Conservation (phyloP, 1,140 invertebrate species). For the Caenorhabditis elegans region WBcel235 BX284606.5:2766001-2766500, state of each 20-base stretch:
- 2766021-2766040: too few species aligned
- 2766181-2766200: neutral
- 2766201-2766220: conserved; percentile 1
- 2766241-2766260: neutral
- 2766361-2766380: neutral
- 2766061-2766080: too few species aligned
- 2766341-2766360: neutral
- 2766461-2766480: neutral
- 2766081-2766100: too few species aligned
- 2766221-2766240: neutral
- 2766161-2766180: neutral
- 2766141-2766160: conserved; percentile 16
- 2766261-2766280: neutral
- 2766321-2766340: neutral
- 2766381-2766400: conserved; percentile 17
- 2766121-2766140: too few species aligned
- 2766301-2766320: neutral
- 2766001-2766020: too few species aligned
- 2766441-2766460: neutral
- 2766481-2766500: neutral
- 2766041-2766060: too few species aligned
- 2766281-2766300: neutral
- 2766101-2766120: too few species aligned
- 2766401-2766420: conserved; percentile 2
- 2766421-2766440: neutral